phyloP scores from a whole-genome alignment of 2,888 invertebrate species.

The Dicroscelio sp. region DNA sequence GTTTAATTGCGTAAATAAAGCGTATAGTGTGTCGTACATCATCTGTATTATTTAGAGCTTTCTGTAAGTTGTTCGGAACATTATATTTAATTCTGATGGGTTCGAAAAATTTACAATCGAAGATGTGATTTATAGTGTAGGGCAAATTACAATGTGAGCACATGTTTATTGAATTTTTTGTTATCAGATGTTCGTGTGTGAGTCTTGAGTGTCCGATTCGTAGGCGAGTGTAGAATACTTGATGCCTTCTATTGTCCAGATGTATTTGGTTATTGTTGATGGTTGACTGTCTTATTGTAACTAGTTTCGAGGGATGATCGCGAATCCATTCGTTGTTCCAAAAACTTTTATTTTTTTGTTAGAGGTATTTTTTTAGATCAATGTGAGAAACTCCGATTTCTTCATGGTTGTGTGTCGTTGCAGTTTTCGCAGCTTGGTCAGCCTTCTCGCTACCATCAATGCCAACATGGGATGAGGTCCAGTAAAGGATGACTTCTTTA shows the following conservation, averaged over 20 bases:
- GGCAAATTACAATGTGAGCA: not conserved
- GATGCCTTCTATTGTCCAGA: slow-evolving; percentile 25
- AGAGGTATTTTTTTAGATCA: too few species aligned
- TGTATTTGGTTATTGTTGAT: slow-evolving; percentile 21
- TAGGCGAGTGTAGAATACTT: slow-evolving; percentile 33
- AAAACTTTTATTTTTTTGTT: too few species aligned
- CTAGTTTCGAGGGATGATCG: not conserved
- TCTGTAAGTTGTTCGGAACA: not conserved
- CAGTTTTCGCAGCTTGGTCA: too few species aligned
- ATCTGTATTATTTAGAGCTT: not conserved
- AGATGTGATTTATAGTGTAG: not conserved
- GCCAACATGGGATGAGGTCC: too few species aligned
- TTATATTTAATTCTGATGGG: not conserved
- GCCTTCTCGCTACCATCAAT: too few species aligned
- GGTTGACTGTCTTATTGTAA: not conserved
- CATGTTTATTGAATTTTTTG: not conserved
- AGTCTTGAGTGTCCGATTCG: slow-evolving; percentile 32
- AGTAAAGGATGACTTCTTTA: too few species aligned
- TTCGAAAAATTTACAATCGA: slow-evolving; percentile 1
- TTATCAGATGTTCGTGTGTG: slow-evolving; percentile 32
- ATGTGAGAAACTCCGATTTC: too few species aligned
- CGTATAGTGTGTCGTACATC: not conserved
- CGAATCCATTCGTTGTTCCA: slow-evolving; percentile 28
- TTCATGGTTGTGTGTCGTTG: too few species aligned
- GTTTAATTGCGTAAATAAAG: not conserved